A percentile compares a stretch with the other conserved stretches of the same genome.
phyloP scores from a whole-genome alignment of 2,113 vertebrate genomes.

The Thermophis baileyi region DNA sequence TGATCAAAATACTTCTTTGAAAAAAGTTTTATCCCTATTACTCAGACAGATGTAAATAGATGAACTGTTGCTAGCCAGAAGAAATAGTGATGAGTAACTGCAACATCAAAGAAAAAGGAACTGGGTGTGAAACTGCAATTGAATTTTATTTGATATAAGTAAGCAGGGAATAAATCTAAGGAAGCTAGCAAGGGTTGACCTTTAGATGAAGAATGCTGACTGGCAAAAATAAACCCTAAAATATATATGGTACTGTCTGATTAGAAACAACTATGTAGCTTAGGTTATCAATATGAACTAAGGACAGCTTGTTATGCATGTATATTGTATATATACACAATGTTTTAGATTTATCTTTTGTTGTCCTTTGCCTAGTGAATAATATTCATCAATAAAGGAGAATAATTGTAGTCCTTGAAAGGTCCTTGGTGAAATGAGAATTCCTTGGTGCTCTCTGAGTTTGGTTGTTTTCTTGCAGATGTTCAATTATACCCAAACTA shows the following conservation, averaged over 20 bases:
- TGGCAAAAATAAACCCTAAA: background rate
- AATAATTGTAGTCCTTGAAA: background rate
- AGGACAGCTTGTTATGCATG: background rate
- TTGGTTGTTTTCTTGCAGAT: background rate
- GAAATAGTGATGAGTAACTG: background rate
- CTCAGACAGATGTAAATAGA: background rate
- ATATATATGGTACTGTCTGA: background rate
- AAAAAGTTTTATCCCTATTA: background rate
- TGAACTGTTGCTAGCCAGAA: background rate
- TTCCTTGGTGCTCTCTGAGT: background rate
- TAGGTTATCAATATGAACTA: background rate
- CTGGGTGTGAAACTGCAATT: background rate
- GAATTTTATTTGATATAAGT: background rate
- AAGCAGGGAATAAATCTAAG: background rate
- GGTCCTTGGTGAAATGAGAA: background rate
- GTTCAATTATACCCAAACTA: background rate
- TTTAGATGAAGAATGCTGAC: background rate
- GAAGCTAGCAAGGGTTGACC: background rate
- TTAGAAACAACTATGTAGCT: background rate
- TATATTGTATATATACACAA: background rate
- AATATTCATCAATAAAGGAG: background rate
- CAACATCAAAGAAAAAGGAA: background rate
- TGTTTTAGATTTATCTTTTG: background rate
- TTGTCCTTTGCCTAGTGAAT: background rate
- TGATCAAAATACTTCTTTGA: background rate